Percentiles rank a stretch among this genome's conserved stretches.
Conservation (phyloP, 1,140 invertebrate species). For the Lucilia cuprina region DNA sequence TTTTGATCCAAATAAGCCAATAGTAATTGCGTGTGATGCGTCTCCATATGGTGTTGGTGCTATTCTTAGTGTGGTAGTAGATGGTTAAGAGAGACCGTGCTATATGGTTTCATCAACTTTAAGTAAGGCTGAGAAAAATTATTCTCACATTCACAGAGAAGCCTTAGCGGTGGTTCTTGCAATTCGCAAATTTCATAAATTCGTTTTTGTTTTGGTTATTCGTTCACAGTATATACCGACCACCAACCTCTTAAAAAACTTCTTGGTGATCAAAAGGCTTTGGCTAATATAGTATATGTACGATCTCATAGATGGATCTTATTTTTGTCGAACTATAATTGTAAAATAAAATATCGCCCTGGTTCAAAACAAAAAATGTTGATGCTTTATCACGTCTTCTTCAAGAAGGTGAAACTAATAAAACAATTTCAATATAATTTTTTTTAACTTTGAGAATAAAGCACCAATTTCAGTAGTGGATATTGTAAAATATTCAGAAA, state of each 20-base stretch:
- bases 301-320: slow-evolving; percentile 61
- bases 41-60: slow-evolving; percentile 23
- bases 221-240: slow-evolving; percentile 38
- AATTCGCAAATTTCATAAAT: slow-evolving; percentile 42
- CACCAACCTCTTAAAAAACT: slow-evolving; percentile 35
- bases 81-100: background rate
- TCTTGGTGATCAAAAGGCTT: slow-evolving; percentile 41
- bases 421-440: background rate
- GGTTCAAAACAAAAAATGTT: slow-evolving; percentile 45
- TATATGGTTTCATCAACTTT: slow-evolving; percentile 38
- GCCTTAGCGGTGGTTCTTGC: slow-evolving; percentile 40
- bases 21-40: slow-evolving; percentile 33
- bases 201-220: slow-evolving; percentile 36
- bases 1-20: slow-evolving; percentile 12
- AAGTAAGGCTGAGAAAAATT: slow-evolving; percentile 40
- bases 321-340: slow-evolving; percentile 54
- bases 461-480: background rate
- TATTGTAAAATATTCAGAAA: background rate
- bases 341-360: slow-evolving; percentile 53
- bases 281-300: slow-evolving; percentile 50
- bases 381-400: slow-evolving; percentile 37
- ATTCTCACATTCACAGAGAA: slow-evolving; percentile 43
- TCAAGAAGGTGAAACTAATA: slow-evolving; percentile 4
- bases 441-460: slow-evolving; percentile 1
- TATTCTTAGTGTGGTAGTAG: background rate